Evolutionary conservation across 2,113 vertebrate species (phyloP).

Genomic region (Deroptyus accipitrinus): DNA sequence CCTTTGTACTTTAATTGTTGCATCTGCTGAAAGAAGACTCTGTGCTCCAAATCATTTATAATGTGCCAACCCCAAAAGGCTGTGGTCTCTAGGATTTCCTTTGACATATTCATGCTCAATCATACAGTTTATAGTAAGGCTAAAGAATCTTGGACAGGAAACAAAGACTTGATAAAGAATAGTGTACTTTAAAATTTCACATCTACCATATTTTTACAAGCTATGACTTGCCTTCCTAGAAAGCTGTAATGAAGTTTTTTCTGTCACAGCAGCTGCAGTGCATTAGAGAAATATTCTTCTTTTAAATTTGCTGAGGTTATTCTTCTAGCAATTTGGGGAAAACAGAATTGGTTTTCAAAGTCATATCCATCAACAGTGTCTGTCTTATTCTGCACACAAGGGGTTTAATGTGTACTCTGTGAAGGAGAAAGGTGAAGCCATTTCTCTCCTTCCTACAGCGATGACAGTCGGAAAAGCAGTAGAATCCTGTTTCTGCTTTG

Average conservation of each 20-base stretch:
- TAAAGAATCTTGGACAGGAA: neutral
- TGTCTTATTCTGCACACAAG: neutral
- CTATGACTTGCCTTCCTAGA: neutral
- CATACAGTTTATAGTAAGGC: neutral
- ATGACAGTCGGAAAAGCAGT: neutral
- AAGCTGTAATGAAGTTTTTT: neutral
- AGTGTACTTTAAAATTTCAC: neutral
- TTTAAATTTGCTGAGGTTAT: neutral
- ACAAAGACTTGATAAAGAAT: neutral
- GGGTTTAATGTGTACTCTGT: neutral
- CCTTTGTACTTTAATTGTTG: neutral
- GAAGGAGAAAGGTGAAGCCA: neutral
- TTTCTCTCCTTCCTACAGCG: neutral
- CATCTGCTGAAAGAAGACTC: neutral
- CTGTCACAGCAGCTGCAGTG: neutral
- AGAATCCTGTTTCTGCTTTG: neutral
- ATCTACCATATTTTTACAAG: neutral
- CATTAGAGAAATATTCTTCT: neutral
- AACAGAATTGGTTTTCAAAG: neutral
- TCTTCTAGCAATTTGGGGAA: neutral
- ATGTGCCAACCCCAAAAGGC: neutral
- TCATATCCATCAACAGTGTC: neutral
- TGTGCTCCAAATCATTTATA: neutral
- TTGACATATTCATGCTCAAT: neutral
- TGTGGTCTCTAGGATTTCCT: neutral